Percentiles rank a stretch among this genome's conserved stretches.
Evolutionary conservation across 92 coral and sea anemone genomes (phyloP).

Genomic region (Paragorgia papillata): DNA sequence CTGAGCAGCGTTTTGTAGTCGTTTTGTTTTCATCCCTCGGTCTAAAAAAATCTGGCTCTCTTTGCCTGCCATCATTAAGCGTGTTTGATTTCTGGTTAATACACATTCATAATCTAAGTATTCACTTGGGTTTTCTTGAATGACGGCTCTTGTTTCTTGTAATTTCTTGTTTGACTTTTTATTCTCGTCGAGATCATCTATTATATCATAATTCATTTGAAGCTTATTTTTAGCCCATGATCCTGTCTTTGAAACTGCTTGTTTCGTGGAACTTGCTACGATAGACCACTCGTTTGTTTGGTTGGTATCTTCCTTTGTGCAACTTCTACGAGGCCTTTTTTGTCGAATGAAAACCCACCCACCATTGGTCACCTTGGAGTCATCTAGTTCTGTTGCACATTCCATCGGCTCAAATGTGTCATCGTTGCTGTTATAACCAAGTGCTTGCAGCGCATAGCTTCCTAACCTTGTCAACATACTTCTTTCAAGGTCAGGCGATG

Average conservation of each 20-base stretch:
- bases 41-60: conserved; percentile 50
- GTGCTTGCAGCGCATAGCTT: conserved; percentile 1
- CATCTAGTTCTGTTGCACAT: conserved; percentile 46
- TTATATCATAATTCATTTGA: background rate
- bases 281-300: conserved; percentile 31
- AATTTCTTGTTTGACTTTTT: background rate
- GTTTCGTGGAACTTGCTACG: conserved; percentile 10
- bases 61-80: conserved; percentile 53
- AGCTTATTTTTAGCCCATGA: background rate
- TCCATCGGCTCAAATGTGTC: conserved; percentile 19
- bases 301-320: conserved; percentile 14
- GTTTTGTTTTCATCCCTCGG: conserved; percentile 25
- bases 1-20: background rate
- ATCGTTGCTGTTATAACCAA: conserved; percentile 42
- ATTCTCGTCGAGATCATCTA: background rate
- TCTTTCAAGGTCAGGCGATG: background rate
- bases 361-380: conserved; percentile 67
- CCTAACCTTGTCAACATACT: conserved; percentile 33
- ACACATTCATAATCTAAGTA: conserved; percentile 1
- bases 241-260: background rate
- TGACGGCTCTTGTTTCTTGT: background rate
- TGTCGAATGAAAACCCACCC: conserved; percentile 96
- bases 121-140: conserved; percentile 14
- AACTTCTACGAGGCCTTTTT: conserved; percentile 40
- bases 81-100: conserved; percentile 73